A percentile compares a stretch with the other conserved stretches of the same genome.
Evolutionary conservation across 1,140 invertebrate species (phyloP).

Genomic region (Ephestia elutella): DNA sequence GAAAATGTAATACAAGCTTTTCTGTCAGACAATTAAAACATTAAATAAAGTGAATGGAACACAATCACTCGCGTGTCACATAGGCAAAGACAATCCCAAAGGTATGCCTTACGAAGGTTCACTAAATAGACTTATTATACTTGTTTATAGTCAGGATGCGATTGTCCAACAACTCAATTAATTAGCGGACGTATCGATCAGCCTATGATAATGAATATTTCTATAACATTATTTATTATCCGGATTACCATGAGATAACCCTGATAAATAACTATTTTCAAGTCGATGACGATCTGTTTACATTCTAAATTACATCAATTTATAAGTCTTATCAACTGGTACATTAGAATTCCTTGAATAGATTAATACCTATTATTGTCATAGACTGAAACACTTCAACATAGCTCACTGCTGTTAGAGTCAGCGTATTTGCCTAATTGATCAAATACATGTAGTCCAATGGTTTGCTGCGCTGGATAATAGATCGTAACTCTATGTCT

Average conservation of each 20-base stretch:
- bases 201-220: neutral
- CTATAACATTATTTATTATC: neutral
- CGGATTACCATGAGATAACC: neutral
- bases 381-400: slow-evolving; percentile 55
- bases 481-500: slow-evolving; percentile 30
- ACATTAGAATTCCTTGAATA: slow-evolving; percentile 30
- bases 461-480: slow-evolving; percentile 18
- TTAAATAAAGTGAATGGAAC: no score
- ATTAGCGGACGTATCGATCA: neutral
- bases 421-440: slow-evolving; percentile 74
- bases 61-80: no score
- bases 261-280: neutral
- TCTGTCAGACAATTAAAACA: no score
- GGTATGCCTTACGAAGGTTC: neutral
- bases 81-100: no score
- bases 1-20: no score
- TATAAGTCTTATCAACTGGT: neutral
- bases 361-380: slow-evolving; percentile 52
- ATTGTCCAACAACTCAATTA: neutral
- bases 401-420: slow-evolving; percentile 60
- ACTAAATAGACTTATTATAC: neutral
- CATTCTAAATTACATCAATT: neutral
- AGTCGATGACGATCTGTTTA: neutral
- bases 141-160: neutral
- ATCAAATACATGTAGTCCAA: slow-evolving; percentile 71